Conservation (phyloP, 2,113 vertebrate species). For the Leucopternis melanops region DNA sequence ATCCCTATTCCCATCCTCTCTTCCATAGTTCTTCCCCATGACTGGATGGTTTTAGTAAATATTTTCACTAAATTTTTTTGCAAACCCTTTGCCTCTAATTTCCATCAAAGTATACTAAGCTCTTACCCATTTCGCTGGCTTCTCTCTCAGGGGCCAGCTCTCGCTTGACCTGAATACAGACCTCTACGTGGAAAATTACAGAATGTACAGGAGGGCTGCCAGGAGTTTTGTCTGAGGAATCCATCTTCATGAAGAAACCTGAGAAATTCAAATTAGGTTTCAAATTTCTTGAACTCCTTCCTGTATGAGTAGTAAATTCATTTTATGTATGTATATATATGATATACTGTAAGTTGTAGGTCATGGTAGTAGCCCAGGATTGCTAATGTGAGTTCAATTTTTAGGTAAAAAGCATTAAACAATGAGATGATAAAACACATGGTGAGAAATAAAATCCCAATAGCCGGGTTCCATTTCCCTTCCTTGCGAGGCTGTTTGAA, state of each 20-base stretch:
- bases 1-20: background rate
- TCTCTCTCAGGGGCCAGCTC: background rate
- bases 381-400: background rate
- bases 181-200: background rate
- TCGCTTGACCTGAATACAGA: background rate
- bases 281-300: background rate
- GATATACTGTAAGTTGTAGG: background rate
- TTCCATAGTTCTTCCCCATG: background rate
- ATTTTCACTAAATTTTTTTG: background rate
- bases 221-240: background rate
- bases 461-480: background rate
- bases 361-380: background rate
- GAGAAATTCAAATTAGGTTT: background rate
- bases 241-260: background rate
- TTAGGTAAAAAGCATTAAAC: background rate
- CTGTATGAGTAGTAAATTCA: background rate
- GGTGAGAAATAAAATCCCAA: background rate
- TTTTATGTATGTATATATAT: too few species aligned
- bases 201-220: background rate
- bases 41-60: background rate
- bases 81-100: background rate
- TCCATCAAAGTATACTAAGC: background rate
- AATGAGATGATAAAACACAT: background rate
- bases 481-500: background rate
- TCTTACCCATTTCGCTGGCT: background rate